Percentiles rank a stretch among this genome's conserved stretches.
phyloP scores from a whole-genome alignment of 2,888 invertebrate species.

The Allophyes oxyacanthae region DNA sequence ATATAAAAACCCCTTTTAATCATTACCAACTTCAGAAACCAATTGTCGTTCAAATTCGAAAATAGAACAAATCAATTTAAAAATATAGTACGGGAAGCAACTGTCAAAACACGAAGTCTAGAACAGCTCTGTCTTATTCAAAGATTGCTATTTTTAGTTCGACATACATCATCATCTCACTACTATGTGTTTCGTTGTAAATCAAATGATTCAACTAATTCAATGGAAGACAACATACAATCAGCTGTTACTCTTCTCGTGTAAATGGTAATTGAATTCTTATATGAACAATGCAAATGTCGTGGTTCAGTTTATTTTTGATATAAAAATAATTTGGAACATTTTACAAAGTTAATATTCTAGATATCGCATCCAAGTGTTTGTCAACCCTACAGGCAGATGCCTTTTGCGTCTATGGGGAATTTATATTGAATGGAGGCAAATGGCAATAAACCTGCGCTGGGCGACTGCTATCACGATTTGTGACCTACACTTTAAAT shows the following conservation, averaged over 20 bases:
- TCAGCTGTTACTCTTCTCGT: conserved; percentile 10
- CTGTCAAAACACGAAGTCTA: no score
- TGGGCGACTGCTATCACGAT: conserved; percentile 42
- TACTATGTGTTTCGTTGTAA: conserved; percentile 12
- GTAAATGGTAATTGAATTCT: conserved; percentile 7
- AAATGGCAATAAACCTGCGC: conserved; percentile 59
- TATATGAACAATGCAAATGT: no score
- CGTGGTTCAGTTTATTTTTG: neutral
- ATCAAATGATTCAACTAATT: conserved; percentile 36
- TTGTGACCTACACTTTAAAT: conserved; percentile 53
- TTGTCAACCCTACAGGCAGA: conserved; percentile 54
- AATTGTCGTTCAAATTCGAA: no score
- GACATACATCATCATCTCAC: conserved; percentile 13
- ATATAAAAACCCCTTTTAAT: conserved; percentile 28
- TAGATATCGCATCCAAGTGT: neutral
- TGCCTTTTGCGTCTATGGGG: conserved; percentile 59
- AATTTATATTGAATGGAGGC: conserved; percentile 66
- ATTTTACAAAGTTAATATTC: neutral
- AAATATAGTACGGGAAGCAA: no score
- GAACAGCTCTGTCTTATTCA: neutral
- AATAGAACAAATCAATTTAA: no score
- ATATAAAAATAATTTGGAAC: no score
- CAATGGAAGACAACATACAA: conserved; percentile 10
- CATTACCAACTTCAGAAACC: no score
- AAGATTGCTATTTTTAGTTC: conserved; percentile 1